Percentiles rank a stretch among this genome's conserved stretches.
Conservation (phyloP, 2,888 invertebrate genomes). For the Microplitis deprimator region DNA sequence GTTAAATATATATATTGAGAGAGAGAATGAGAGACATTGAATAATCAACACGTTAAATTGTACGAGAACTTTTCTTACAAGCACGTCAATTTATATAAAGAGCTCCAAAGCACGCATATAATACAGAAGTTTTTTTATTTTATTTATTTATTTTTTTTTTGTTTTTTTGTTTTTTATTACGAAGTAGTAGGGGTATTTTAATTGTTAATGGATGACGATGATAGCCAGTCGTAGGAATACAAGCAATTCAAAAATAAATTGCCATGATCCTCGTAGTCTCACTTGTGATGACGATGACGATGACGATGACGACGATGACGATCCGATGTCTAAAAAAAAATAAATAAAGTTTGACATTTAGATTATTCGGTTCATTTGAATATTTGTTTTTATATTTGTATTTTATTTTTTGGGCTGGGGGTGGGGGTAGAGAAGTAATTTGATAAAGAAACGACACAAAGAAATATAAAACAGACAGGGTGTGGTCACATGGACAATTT, state of each 20-base stretch:
- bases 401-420: too few relatives aligned
- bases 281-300: conserved; percentile 42
- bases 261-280: conserved; percentile 49
- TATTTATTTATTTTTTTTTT: conserved; percentile 18
- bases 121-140: conserved; percentile 53
- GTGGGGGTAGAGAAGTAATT: background rate
- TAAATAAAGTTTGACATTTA: background rate
- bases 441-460: background rate
- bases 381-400: too few relatives aligned
- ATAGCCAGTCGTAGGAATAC: conserved; percentile 58
- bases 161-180: conserved; percentile 21
- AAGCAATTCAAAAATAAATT: conserved; percentile 57
- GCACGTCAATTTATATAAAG: conserved; percentile 66
- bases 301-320: conserved; percentile 44
- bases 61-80: conserved; percentile 53
- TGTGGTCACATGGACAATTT: conserved; percentile 12
- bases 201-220: conserved; percentile 37
- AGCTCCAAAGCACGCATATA: conserved; percentile 64
- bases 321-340: conserved; percentile 48
- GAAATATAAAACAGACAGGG: background rate
- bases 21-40: background rate
- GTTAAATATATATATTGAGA: background rate
- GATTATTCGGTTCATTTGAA: too few relatives aligned
- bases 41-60: conserved; percentile 28
- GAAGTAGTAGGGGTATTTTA: conserved; percentile 11